Base-by-base conservation (phyloP, 2,888 invertebrate species). In the Pollenia angustigena region DNA sequence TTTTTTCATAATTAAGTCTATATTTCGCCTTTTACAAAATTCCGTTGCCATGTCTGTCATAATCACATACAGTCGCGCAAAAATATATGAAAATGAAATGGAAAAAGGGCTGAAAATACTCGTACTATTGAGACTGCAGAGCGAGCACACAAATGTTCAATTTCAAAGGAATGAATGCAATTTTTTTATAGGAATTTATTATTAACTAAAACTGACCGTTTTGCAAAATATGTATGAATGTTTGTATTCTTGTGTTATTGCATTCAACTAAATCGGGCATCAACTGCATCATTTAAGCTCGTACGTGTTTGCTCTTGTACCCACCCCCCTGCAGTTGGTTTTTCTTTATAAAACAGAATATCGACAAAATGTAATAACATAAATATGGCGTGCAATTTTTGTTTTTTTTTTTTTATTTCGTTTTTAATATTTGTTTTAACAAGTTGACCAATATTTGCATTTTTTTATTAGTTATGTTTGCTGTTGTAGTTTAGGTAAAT, bases 291-390 rank as follows among this genome's bases (percentile, higher is more conserved):
- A 32, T 60, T 56, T 50, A 4, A 46, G 12, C 56, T 44, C 42
- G n/a, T 50, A 71, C 18, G 32, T 50, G 44, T 18, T 8, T 66
- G 4, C 14, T 14, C 14, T 1, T 66, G 48, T 23, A 12, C 12
- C 42, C 16, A 23, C 23, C 23, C 3, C 40, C 23, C 42, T 42
- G 18, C 44, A 4, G 18, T 16, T 64, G 12, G 64, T 18, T 50
- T 66, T 48, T 48, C 46, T 46, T 69, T 69, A 69, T 71, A 54
- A 18, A 42, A 42, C 18, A 12, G 54, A 56, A 32, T 71, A 71
- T 71, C 54, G 54, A 71, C 71, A 54, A 69, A 69, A 71, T 56
- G 60, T 60, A 74, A 56, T 46, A 74, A 74, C 74, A 74, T 48
- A 16, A 11, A 46, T 58, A 74, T 74, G 50, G 74, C 74, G 74